A percentile compares a stretch with the other conserved stretches of the same genome.
Conservation (phyloP, 2,888 invertebrate genomes). For the Argyresthia goedartella region DNA sequence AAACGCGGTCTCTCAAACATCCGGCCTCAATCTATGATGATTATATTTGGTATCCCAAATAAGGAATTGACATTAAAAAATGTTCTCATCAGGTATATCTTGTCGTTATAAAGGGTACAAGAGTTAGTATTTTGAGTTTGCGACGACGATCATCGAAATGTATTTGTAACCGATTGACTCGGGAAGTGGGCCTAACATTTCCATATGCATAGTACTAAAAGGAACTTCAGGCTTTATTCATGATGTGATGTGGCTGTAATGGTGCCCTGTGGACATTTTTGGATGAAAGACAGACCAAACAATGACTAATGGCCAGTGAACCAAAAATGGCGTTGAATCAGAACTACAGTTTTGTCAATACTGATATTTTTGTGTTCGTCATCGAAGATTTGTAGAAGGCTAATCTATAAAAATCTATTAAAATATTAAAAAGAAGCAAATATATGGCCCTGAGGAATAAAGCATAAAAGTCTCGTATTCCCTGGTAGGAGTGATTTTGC, state of each 20-base stretch:
- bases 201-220: background rate
- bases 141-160: constrained; percentile 1
- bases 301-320: constrained; percentile 13
- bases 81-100: background rate
- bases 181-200: constrained; percentile 1
- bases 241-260: constrained; percentile 2
- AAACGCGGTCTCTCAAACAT: constrained; percentile 3
- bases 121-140: constrained; percentile 2
- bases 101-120: constrained; percentile 1
- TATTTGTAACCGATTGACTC: constrained; percentile 2
- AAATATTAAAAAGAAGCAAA: too few relatives aligned
- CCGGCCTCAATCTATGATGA: constrained; percentile 5
- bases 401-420: too few relatives aligned
- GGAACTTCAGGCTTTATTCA: constrained; percentile 3
- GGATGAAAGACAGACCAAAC: constrained; percentile 6
- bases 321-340: too few relatives aligned
- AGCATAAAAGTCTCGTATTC: too few relatives aligned
- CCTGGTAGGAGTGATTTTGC: too few relatives aligned
- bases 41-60: constrained; percentile 3
- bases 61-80: background rate
- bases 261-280: constrained; percentile 1
- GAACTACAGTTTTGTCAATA: too few relatives aligned
- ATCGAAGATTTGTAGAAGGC: too few relatives aligned
- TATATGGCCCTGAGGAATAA: too few relatives aligned
- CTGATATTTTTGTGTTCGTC: too few relatives aligned